Evolutionary conservation across 2,888 invertebrate genomes (phyloP), one percentile per base, ranked within the genome.

Genomic region (Sphaerophoria rueppellii): DNA sequence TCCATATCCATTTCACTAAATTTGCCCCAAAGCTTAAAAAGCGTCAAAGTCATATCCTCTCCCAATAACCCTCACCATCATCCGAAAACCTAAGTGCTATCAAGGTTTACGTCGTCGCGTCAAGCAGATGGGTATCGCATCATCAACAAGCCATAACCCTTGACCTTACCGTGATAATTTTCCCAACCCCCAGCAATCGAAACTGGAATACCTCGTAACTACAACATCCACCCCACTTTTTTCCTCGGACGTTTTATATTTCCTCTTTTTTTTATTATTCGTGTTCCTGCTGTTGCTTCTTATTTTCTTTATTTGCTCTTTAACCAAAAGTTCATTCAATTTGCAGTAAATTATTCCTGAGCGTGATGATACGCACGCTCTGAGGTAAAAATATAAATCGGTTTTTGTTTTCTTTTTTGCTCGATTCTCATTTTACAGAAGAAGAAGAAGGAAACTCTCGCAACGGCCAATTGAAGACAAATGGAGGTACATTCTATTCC

Each of bases 261-360:
- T n/a, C 34, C 4, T n/a, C 5, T 37, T 67, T 67, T 40, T 37
- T 37, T 24, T 67, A 5, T 14, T 48, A 24, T 24, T 24, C 24
- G 24, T 14, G 14, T 43, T 43, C 11, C 9, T 43, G 6, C 43
- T 54, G 34, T 58, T 37, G 32, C 24, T 34, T 52, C 48, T 43
- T 14, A 34, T 34, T 58, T 48, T 58, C 16, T 61, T 79, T 79
- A 65, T 79, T 74, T 71, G 57, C 74, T 65, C 74, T 65, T 79
- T 71, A 74, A 65, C 60, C 74, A 48, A 82, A 79, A 60, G 74
- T 79, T 82, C 79, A 79, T 82, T 79, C 82, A 82, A 82, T 82
- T 82, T 82, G 82, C 82, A 79, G 79, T 82, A 82, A 82, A 82
- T 82, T 82, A 82, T 82, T 71, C 71, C 24, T 46, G 34, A 78